Base-by-base conservation (phyloP, 2,888 invertebrate species). In the Gymnoscelis rufifasciata region DNA sequence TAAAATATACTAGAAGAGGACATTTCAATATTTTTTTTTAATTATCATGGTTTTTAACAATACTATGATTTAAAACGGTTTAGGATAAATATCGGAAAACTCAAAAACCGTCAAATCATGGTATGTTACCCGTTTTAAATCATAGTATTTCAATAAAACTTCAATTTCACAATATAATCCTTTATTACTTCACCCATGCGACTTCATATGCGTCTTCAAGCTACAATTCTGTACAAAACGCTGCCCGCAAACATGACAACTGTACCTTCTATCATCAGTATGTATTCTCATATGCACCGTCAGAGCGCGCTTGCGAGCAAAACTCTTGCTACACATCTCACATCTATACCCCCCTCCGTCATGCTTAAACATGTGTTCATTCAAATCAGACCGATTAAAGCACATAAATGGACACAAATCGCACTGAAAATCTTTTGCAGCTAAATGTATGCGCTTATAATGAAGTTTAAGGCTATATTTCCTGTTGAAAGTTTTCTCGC, bases 161-260 rank as follows among this genome's bases (percentile, higher is more conserved):
- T n/a, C n/a, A n/a, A n/a, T n/a, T n/a, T n/a, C n/a, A n/a, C n/a
- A n/a, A n/a, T n/a, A n/a, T n/a, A n/a, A n/a, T n/a, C n/a, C n/a
- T n/a, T n/a, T n/a, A n/a, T n/a, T n/a, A n/a, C n/a, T n/a, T n/a
- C 14, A 11, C 7, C 26, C 29, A 36, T 89, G 89, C 0, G 82
- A 74, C 30, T 78, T 83, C 62, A 87, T 72, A 54, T 90, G 90
- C 10, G 78, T 73, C 31, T 80, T 82, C 30, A 89, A 61, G 40
- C 86, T 86, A 1, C 86, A 75, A 1, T 82, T 82, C 52, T 88
- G 89, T 0, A 88, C 83, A 43, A 90, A 90, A 0, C 78, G 66
- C 3, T 80, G 75, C 0, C 84, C 81, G 41, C 90, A 90, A 0
- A 82, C 67, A 5, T 71, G 67, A 54, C 90, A 90, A 0, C 76